Percentiles rank a stretch among this genome's conserved stretches.
Conservation (phyloP, 35 echinoderm and acorn worm genomes). For the Lytechinus variegatus region DNA sequence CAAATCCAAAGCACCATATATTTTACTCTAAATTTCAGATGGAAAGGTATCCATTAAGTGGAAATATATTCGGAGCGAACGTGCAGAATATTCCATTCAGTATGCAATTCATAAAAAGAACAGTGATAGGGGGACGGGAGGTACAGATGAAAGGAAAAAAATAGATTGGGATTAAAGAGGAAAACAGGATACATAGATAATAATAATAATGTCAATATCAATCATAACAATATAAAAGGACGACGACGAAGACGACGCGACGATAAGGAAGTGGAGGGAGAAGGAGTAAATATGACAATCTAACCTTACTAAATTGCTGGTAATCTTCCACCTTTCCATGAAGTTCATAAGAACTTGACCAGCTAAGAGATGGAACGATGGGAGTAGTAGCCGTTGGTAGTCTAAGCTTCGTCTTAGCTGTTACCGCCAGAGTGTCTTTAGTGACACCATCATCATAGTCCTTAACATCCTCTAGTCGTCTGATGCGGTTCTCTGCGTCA, state of each 20-base stretch:
- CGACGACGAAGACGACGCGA: neutral
- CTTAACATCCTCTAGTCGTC: neutral
- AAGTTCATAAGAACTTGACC: neutral
- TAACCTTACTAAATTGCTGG: neutral
- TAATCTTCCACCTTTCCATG: neutral
- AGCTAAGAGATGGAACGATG: conserved; percentile 66
- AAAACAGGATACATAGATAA: too few species aligned
- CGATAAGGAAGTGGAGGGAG: neutral
- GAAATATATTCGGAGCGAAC: too few species aligned
- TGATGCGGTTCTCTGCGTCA: neutral
- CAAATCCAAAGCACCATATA: too few species aligned
- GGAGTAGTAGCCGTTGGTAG: conserved; percentile 32
- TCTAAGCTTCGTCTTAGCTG: conserved; percentile 45
- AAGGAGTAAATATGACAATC: neutral
- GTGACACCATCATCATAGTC: neutral
- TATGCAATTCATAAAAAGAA: neutral
- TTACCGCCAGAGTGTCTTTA: conserved; percentile 62
- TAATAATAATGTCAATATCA: too few species aligned
- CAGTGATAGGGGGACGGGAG: neutral
- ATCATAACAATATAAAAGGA: too few species aligned
- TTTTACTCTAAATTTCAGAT: too few species aligned
- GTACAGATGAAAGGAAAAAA: neutral
- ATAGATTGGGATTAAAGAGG: neutral
- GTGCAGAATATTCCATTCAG: too few species aligned
- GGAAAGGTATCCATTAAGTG: too few species aligned